Evolutionary conservation across 2,888 invertebrate species (phyloP).

Genomic region (Thera britannica): DNA sequence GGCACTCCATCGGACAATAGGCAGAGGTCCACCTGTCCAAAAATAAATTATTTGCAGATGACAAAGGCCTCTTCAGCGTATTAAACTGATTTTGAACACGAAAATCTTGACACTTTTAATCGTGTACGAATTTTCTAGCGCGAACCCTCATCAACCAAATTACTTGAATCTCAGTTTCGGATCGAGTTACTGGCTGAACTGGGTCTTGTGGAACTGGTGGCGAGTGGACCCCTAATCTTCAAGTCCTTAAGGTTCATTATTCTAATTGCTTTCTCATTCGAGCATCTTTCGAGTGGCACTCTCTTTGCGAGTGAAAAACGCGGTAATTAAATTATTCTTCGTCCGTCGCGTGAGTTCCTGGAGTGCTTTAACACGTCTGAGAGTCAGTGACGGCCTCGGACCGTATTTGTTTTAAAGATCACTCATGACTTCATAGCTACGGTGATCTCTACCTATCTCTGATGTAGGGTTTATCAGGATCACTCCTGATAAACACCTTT

Average conservation of each 20-base stretch:
- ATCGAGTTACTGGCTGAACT: background rate
- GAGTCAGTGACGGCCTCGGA: conserved; percentile 9
- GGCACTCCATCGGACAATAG: conserved; percentile 35
- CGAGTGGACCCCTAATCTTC: conserved; percentile 44
- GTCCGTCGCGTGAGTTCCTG: conserved; percentile 42
- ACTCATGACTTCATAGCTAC: no score
- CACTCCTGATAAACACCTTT: no score
- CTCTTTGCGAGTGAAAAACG: conserved; percentile 67
- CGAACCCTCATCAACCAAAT: conserved; percentile 29
- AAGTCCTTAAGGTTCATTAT: conserved; percentile 77
- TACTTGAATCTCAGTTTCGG: conserved; percentile 26
- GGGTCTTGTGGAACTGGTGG: conserved; percentile 46
- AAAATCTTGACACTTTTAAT: conserved; percentile 60
- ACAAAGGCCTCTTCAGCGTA: conserved; percentile 64
- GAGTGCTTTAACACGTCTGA: conserved; percentile 15
- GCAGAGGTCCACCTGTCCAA: conserved; percentile 49
- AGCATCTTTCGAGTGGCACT: conserved; percentile 72
- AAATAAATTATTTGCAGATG: conserved; percentile 56
- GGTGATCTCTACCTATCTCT: no score
- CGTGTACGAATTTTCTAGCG: conserved; percentile 34
- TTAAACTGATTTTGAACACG: conserved; percentile 72
- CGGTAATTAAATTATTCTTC: conserved; percentile 79
- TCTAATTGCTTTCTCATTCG: conserved; percentile 69
- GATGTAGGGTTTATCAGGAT: no score
- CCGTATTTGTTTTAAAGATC: no score